Base-by-base conservation (phyloP, 2,888 invertebrate species). In the Chesias legatella region DNA sequence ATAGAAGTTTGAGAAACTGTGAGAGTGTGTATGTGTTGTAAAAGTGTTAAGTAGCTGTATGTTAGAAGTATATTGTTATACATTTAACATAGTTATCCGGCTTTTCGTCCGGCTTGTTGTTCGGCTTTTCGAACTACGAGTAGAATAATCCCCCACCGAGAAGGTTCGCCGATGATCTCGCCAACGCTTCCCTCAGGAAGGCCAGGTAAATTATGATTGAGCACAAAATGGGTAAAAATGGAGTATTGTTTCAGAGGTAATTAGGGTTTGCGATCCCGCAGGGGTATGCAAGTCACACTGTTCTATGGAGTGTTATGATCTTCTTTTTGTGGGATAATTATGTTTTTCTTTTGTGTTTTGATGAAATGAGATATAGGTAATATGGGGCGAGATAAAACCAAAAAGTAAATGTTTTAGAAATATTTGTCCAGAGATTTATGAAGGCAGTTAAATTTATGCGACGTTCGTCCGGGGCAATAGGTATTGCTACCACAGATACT, bases 161-260 rank as follows among this genome's bases (percentile, higher is more conserved):
- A 67, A 68, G 65, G 60, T 52, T 62, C 52, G 50, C 58, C 65
- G 71, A 74, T 82, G 81, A 82, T 81, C 77, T 72, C 69, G 68
- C 64, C 72, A 77, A 79, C 71, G 76, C 70, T 63, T 79, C 84
- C 84, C 79, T 51, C 49, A 73, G 83, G 82, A 73, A 58, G 62
- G 55, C 55, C 61, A 54, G 73, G 74, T 86, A 85, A 17, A 88
- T 88, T 88, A 86, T 86, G 86, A 88, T 88, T 84, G 86, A 88
- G 85, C 84, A 78, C 74, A 81, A 80, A 85, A 82, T 76, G 81
- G 82, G 77, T 88, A 86, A 88, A 88, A 88, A 88, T 85, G 60
- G 67, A 60, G 79, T 70, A 80, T 86, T 88, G 86, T 88, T 85
- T 83, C 82, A 77, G 73, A 70, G 72, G 72, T 86, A 88, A 88